Evolutionary conservation across 2,888 invertebrate species (phyloP), one percentile per base, ranked within the genome.

Genomic region (Pomacea canaliculata): DNA sequence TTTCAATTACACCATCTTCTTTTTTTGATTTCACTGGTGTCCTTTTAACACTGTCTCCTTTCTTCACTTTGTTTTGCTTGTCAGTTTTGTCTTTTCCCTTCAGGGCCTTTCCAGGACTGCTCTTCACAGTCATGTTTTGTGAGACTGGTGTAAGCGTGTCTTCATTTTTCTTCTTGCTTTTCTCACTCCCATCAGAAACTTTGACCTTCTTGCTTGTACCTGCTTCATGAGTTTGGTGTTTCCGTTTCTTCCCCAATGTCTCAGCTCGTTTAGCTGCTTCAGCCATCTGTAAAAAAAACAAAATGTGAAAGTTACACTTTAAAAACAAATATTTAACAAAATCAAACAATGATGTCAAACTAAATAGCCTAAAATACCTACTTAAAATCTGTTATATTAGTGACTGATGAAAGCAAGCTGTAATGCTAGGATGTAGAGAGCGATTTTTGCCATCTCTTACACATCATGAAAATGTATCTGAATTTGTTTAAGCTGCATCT

Each of bases 251-350:
- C 5, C 78, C 76, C 63, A 84, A 82, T 72, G 84, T 84, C 65
- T 83, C 80, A 7, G 85, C 83, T 78, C 83, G 82, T 70, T 83
- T 83, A 9, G 81, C 80, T 8, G 83, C 80, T 67, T 86, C 86
- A 70, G 85, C 79, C 83, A 85, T 85, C 87, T 87, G 74, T 16
- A 81, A 76, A 70, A 16, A 73, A 46, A 65, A n/a, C 7, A 60
- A 60, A n/a, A 7, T 19, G 37, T 37, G 37, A 37, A 37, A 37
- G 4, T 37, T 3, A 37, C 37, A 37, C 37, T 37, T 37, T 23
- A 23, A 23, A 23, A 23, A 23, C 23, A 23, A 23, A 23, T 23
- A 23, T 23, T 23, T 23, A 23, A 23, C 23, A 23, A 23, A 23
- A 23, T 23, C 23, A 23, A 23, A 23, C 23, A 23, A 23, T 23